phyloP scores from a whole-genome alignment of 2,888 invertebrate species.

The Chrysomela aeneicollis region DNA sequence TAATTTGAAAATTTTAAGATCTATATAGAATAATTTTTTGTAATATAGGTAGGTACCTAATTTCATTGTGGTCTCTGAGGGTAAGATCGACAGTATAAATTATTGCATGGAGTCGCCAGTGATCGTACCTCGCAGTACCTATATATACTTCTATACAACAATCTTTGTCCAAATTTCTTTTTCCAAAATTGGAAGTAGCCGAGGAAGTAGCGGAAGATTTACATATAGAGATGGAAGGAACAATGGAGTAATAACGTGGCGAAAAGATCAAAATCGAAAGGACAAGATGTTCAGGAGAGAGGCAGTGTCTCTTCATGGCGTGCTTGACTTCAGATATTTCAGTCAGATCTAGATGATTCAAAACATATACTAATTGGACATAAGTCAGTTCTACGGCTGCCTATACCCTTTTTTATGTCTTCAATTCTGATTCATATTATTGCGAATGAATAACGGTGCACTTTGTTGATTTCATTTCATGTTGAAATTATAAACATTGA shows the following conservation, averaged over 20 bases:
- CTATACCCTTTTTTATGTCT: conserved; percentile 54
- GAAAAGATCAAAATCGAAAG: conserved; percentile 59
- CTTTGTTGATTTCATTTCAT: conserved; percentile 47
- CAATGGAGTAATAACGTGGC: conserved; percentile 55
- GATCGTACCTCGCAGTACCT: too few relatives aligned
- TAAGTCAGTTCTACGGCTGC: conserved; percentile 59
- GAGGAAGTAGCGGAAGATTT: conserved; percentile 43
- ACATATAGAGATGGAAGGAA: conserved; percentile 55
- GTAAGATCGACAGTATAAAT: too few relatives aligned
- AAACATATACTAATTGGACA: conserved; percentile 61
- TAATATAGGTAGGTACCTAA: too few relatives aligned
- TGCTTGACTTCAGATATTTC: conserved; percentile 54
- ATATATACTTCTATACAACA: too few relatives aligned
- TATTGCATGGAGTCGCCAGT: too few relatives aligned
- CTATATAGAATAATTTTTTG: too few relatives aligned
- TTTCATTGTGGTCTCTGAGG: too few relatives aligned
- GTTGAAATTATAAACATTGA: conserved; percentile 25
- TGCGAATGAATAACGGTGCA: conserved; percentile 49
- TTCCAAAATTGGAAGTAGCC: conserved; percentile 38
- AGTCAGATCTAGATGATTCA: conserved; percentile 57
- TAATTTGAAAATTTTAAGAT: too few relatives aligned
- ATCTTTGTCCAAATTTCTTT: conserved; percentile 25
- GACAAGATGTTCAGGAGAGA: conserved; percentile 47
- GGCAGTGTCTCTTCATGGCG: conserved; percentile 40
- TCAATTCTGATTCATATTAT: conserved; percentile 56